A percentile compares a stretch with the other conserved stretches of the same genome.
These are phyloP conservation scores for Hydrochoerus hydrochaeris DNA, from an alignment of 2,113 vertebrate genomes.

Conservation along the genomic window DNA sequence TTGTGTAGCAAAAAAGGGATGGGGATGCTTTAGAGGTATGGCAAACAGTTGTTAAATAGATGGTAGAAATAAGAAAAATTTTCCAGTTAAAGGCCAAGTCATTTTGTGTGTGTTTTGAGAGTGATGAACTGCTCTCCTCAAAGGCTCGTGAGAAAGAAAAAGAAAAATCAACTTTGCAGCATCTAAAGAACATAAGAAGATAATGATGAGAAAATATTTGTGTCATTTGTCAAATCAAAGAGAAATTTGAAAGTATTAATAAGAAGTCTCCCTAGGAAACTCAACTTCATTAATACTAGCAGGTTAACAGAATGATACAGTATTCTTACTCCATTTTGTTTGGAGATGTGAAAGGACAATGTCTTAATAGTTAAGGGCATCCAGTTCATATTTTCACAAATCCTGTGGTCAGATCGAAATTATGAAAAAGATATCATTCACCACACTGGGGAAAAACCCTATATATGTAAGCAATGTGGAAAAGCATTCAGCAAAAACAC, in stretches of 20 bases:
- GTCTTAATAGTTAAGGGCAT: slow-evolving; percentile 61
- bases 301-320: slow-evolving; percentile 78
- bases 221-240: slow-evolving; percentile 81
- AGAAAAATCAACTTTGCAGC: slow-evolving; percentile 59
- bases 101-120: slow-evolving; percentile 64
- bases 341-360: slow-evolving; percentile 66
- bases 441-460: no score
- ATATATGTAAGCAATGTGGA: no score
- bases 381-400: slow-evolving; percentile 14
- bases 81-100: slow-evolving; percentile 57
- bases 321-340: slow-evolving; percentile 56
- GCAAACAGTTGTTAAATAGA: slow-evolving; percentile 71
- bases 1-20: not conserved
- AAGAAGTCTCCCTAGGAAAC: slow-evolving; percentile 69
- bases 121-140: slow-evolving; percentile 69
- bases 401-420: slow-evolving; percentile 36
- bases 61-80: slow-evolving; percentile 61
- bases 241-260: slow-evolving; percentile 80
- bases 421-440: not conserved
- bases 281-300: slow-evolving; percentile 75
- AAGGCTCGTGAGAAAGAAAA: slow-evolving; percentile 60
- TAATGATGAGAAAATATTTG: slow-evolving; percentile 82
- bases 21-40: slow-evolving; percentile 57
- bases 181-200: slow-evolving; percentile 68
- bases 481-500: no score